Percentiles rank a stretch among this genome's conserved stretches.
phyloP scores from a whole-genome alignment of 2,797 vertebrate genomes.

The Myioborus melanocephalus region DNA sequence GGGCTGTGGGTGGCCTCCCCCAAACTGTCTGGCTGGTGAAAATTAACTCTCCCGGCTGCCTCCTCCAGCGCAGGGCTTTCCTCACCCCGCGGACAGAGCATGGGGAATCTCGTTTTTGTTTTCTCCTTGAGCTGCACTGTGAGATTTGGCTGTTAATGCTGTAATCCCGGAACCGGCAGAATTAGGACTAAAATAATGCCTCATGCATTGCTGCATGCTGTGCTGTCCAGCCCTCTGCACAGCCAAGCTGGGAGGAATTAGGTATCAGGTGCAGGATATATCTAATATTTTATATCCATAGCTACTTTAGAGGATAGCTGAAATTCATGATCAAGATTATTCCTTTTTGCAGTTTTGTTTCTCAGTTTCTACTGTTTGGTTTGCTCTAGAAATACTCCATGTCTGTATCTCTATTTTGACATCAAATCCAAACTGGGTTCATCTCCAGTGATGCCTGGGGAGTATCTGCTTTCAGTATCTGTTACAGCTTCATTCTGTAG shows the following conservation, averaged over 20 bases:
- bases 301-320: neutral
- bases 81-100: neutral
- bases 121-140: neutral
- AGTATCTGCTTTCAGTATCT: neutral
- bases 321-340: neutral
- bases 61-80: neutral
- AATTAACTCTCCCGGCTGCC: neutral
- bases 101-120: neutral
- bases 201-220: neutral
- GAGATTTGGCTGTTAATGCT: conserved; percentile 1
- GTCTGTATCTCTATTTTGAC: neutral
- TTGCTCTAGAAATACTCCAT: neutral
- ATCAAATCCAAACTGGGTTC: neutral
- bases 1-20: neutral
- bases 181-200: conserved; percentile 3
- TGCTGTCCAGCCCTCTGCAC: neutral
- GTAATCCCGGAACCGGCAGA: neutral
- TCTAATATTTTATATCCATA: neutral
- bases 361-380: neutral
- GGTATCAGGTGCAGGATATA: neutral
- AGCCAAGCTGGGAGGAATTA: neutral
- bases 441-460: neutral
- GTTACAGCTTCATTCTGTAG: neutral
- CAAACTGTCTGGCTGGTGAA: neutral
- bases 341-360: neutral